phyloP scores from a whole-genome alignment of 2,888 invertebrate genomes.

The Zele albiditarsus region DNA sequence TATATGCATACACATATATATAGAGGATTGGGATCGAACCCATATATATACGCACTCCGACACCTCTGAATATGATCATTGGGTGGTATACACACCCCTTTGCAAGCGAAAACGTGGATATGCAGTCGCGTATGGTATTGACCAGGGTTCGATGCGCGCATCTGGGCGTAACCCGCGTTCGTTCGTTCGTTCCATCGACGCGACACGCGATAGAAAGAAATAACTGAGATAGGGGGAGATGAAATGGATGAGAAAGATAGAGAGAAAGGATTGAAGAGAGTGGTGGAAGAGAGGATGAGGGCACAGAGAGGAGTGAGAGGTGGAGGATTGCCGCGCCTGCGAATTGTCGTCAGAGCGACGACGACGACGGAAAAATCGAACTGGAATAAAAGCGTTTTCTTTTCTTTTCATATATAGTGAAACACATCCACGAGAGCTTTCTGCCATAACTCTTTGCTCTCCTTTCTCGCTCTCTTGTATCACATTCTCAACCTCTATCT shows the following conservation, averaged over 20 bases:
- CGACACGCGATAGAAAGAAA: conserved; percentile 47
- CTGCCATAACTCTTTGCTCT: conserved; percentile 47
- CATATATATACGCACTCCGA: conserved; percentile 67
- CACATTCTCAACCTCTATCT: background rate
- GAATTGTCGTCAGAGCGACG: conserved; percentile 71
- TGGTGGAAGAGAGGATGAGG: conserved; percentile 41
- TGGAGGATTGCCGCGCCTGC: conserved; percentile 69
- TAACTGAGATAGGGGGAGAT: conserved; percentile 53
- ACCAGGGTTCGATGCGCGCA: conserved; percentile 73
- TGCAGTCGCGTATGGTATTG: conserved; percentile 61
- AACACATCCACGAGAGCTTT: conserved; percentile 48
- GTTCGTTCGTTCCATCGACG: conserved; percentile 51
- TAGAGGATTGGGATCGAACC: conserved; percentile 70
- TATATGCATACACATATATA: conserved; percentile 61
- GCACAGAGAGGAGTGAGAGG: conserved; percentile 39
- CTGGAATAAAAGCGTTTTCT: conserved; percentile 71
- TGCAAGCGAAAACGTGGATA: conserved; percentile 40
- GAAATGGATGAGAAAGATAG: conserved; percentile 40
- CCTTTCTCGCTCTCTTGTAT: conserved; percentile 18
- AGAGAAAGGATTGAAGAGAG: conserved; percentile 39
- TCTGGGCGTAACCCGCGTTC: conserved; percentile 73
- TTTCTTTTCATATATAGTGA: conserved; percentile 47
- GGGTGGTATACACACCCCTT: conserved; percentile 41
- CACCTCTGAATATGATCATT: conserved; percentile 30
- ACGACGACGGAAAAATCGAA: conserved; percentile 70